phyloP scores from a whole-genome alignment of 2,113 vertebrate species.

The Emydura subglobosa region DNA sequence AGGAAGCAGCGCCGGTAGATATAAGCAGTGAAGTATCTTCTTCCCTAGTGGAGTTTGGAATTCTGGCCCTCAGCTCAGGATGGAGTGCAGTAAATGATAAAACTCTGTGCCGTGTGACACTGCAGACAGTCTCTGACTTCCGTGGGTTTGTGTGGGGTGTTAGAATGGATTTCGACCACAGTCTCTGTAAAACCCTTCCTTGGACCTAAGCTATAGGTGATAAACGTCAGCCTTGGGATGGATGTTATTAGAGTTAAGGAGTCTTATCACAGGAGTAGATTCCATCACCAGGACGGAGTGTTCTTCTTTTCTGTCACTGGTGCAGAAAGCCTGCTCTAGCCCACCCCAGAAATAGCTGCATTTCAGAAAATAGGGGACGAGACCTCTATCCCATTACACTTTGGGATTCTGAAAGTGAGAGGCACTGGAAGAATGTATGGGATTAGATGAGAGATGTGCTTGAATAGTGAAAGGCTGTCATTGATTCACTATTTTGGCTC shows the following conservation, averaged over 20 bases:
- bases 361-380: not conserved
- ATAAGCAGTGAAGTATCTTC: not conserved
- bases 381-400: not conserved
- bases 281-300: rapidly evolving
- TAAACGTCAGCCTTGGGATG: rapidly evolving
- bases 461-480: not conserved
- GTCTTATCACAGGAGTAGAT: rapidly evolving
- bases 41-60: not conserved
- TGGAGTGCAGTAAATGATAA: not conserved
- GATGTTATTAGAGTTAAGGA: not conserved
- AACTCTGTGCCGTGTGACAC: rapidly evolving
- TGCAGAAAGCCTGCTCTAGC: rapidly evolving
- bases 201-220: rapidly evolving
- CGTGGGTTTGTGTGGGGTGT: rapidly evolving
- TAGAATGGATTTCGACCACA: rapidly evolving
- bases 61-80: not conserved
- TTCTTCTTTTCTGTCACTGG: rapidly evolving
- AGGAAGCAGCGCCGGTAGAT: rapidly evolving
- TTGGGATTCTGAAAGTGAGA: not conserved
- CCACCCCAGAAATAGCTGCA: rapidly evolving
- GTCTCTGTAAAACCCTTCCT: rapidly evolving
- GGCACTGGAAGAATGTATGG: not conserved
- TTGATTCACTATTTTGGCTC: not conserved
- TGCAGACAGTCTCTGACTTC: rapidly evolving
- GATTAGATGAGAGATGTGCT: not conserved